Base-by-base conservation (phyloP, 2,113 vertebrate genomes). In the Bostrychus sinensis region DNA sequence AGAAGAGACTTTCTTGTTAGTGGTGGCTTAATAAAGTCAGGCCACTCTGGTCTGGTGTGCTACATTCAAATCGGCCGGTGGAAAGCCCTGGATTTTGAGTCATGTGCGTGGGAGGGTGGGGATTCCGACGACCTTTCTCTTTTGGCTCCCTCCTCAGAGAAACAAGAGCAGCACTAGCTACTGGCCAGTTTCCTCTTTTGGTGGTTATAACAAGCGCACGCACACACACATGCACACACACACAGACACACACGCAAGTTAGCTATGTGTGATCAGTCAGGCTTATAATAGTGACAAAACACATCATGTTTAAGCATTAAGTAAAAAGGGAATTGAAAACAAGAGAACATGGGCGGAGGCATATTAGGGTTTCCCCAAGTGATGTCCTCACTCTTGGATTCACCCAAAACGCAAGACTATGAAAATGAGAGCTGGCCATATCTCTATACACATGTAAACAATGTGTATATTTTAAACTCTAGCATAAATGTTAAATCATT, bases 11-110 rank as follows among this genome's bases (percentile, higher is more conserved):
- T 14, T 8, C 32, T 16, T 41, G 14, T 48, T 34, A 32, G 7
- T 11, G 20, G 37, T 39, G 37, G 37, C 37, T n/a, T n/a, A n/a
- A n/a, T n/a, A n/a, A n/a, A n/a, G n/a, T n/a, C n/a, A 57, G 60
- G 59, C 61, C 83, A 73, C 55, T 82, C 78, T 86, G 23, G 10
- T 61, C 12, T 38, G 16, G 23, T 51, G 48, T 62, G 41, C 56
- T 32, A 53, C 61, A 90, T 86, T 87, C 72, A 91, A 91, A 88
- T 80, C 17, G 20, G 28, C 3, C 34, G 67, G 64, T 86, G 91
- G 90, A 92, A 93, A 91, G 60, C 90, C 92, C 91, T 92, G 86
- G 85, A 88, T 85, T 87, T 37, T 90, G 88, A 90, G 78, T 92
- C 91, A 92, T 70, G 41, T 64, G 83, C 62, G 90, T 88, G 71